phyloP scores from a whole-genome alignment of 2,113 vertebrate species.

The Erythrocercus mccallii region DNA sequence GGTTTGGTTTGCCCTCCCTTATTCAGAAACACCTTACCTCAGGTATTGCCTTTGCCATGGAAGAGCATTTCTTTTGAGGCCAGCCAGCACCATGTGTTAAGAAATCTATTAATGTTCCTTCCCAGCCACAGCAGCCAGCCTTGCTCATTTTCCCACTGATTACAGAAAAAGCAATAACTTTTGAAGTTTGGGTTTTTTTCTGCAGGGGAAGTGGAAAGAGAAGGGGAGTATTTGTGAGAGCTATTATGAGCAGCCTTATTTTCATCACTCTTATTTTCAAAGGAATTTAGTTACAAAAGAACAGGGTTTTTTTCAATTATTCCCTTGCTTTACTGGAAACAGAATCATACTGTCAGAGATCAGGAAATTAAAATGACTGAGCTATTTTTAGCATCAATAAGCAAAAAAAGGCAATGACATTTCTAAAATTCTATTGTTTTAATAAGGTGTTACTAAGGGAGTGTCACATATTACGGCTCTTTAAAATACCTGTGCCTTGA shows the following conservation, averaged over 20 bases:
- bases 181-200: neutral
- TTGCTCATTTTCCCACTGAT: neutral
- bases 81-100: neutral
- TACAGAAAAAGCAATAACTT: neutral
- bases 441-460: slow-evolving; percentile 32
- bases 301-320: neutral
- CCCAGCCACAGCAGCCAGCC: neutral
- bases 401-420: neutral
- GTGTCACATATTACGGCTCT: neutral
- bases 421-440: slow-evolving; percentile 25
- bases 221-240: neutral
- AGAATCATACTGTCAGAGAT: neutral
- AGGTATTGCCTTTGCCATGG: neutral
- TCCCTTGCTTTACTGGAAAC: neutral
- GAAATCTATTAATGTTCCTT: neutral
- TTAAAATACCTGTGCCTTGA: slow-evolving; percentile 28
- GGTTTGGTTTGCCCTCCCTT: neutral
- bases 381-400: slow-evolving; percentile 26
- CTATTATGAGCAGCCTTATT: neutral
- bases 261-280: neutral
- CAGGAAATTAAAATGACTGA: neutral
- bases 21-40: neutral
- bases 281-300: neutral
- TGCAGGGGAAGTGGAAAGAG: neutral
- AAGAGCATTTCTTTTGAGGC: neutral